These are phyloP conservation scores for Lamellibrachia columna DNA, from an alignment of 2,888 invertebrate species.

Conservation along the genomic window DNA sequence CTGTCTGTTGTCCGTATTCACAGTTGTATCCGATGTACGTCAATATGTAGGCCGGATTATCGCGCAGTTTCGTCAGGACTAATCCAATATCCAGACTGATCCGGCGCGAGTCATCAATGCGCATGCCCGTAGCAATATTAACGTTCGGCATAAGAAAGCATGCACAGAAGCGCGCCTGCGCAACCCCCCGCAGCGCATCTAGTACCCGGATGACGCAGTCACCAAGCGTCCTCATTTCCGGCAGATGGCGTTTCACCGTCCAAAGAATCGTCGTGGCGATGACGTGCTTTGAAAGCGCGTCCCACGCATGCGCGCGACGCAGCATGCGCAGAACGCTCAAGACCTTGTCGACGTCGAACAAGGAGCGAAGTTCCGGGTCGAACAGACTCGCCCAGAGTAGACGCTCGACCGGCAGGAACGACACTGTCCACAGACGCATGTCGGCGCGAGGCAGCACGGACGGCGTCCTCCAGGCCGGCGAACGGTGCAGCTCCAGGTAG, in stretches of 20 bases:
- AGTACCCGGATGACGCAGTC: constrained; percentile 20
- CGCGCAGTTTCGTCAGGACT: not conserved
- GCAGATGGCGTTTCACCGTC: constrained; percentile 21
- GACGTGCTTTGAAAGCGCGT: constrained; percentile 18
- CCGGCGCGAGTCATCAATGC: not conserved
- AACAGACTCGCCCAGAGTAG: not conserved
- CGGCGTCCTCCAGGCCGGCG: not conserved
- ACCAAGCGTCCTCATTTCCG: not conserved
- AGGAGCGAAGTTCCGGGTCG: not conserved
- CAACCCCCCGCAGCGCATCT: constrained; percentile 7
- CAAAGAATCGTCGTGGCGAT: constrained; percentile 19
- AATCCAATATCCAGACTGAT: constrained; percentile 16
- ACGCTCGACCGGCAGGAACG: not conserved
- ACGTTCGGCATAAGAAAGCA: constrained; percentile 25
- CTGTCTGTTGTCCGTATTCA: not conserved
- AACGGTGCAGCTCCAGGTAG: not conserved
- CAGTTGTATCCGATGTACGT: constrained; percentile 21
- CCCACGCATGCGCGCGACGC: constrained; percentile 22
- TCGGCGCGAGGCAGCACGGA: not conserved
- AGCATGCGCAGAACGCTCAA: constrained; percentile 18
- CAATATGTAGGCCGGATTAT: constrained; percentile 17
- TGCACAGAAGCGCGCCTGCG: constrained; percentile 22
- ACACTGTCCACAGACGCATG: not conserved
- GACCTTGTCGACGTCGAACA: constrained; percentile 4
- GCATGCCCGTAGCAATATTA: not conserved